Evolutionary conservation across 2,113 vertebrate species (phyloP).

Genomic region (Murina feae): DNA sequence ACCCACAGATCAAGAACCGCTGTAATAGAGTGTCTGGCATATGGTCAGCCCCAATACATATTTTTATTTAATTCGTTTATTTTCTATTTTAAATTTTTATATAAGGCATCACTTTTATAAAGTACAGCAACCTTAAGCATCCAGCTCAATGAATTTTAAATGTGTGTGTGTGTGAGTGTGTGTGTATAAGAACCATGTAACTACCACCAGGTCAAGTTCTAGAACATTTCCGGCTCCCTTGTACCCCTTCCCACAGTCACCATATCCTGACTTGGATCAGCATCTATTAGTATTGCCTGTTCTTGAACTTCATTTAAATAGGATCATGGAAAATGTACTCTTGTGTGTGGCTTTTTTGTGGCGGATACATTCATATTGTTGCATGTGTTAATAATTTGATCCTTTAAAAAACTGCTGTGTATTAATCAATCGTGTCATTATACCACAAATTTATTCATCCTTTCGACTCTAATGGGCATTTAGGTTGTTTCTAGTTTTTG

Average conservation of each 20-base stretch:
- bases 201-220: neutral
- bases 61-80: neutral
- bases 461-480: neutral
- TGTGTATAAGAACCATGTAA: neutral
- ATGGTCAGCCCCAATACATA: neutral
- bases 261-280: neutral
- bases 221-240: neutral
- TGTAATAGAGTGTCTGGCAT: neutral
- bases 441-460: neutral
- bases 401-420: neutral
- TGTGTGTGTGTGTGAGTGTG: neutral
- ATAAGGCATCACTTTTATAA: neutral
- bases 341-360: neutral
- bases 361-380: neutral
- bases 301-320: neutral
- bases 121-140: neutral
- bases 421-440: neutral
- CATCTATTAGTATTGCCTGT: neutral
- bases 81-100: neutral
- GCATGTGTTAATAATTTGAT: neutral
- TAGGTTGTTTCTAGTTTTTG: neutral
- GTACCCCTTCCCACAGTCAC: neutral
- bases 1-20: too few species aligned
- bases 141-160: neutral
- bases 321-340: neutral